Evolutionary conservation across 2,888 invertebrate genomes (phyloP).

Genomic region (Merodon equestris): DNA sequence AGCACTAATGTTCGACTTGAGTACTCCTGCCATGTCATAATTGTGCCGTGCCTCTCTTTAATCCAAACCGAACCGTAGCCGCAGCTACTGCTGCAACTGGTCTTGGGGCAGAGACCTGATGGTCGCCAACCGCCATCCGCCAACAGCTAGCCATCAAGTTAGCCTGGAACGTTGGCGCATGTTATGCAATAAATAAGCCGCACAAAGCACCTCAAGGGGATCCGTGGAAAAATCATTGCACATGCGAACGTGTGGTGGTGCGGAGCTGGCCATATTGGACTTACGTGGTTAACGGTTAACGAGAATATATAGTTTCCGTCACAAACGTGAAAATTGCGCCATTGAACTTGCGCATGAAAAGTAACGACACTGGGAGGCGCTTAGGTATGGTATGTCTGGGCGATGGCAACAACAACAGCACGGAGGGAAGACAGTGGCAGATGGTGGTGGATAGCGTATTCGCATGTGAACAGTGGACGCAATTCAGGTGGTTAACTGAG

Average conservation of each 20-base stretch:
- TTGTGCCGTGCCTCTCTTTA: slow-evolving; percentile 56
- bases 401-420: not conserved
- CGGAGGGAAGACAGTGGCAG: not conserved
- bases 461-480: slow-evolving; percentile 32
- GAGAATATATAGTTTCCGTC: slow-evolving; percentile 57
- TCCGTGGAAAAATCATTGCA: slow-evolving; percentile 6
- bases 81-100: not conserved
- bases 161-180: slow-evolving; percentile 32
- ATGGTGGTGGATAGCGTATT: not conserved
- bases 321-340: slow-evolving; percentile 56
- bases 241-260: slow-evolving; percentile 7
- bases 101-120: no score
- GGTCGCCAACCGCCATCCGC: slow-evolving; percentile 11
- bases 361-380: slow-evolving; percentile 28
- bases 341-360: slow-evolving; percentile 66
- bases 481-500: slow-evolving; percentile 35
- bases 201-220: slow-evolving; percentile 5
- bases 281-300: slow-evolving; percentile 60
- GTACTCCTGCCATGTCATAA: slow-evolving; percentile 51
- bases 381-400: slow-evolving; percentile 40
- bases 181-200: slow-evolving; percentile 45
- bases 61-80: slow-evolving; percentile 14
- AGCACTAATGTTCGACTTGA: slow-evolving; percentile 53
- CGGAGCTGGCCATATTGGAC: slow-evolving; percentile 26
- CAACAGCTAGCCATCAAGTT: slow-evolving; percentile 6